Evolutionary conservation across 2,797 vertebrate genomes (phyloP), one percentile per base, ranked within the genome.

Genomic region (Leucoraja ocellata): DNA sequence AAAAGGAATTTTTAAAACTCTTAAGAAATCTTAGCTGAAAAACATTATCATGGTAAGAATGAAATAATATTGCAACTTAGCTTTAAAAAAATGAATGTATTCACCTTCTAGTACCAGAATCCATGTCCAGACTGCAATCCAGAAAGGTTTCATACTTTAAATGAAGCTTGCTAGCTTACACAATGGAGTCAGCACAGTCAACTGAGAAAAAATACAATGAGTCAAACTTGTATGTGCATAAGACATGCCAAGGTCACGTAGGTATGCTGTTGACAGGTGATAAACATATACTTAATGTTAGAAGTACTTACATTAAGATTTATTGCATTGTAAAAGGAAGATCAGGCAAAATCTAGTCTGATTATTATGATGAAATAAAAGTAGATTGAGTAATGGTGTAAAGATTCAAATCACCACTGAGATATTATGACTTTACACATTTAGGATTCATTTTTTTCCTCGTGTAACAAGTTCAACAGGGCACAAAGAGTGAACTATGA

Each of bases 61-160:
- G 13, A 63, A 86, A 14, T 61, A 63, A 86, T 11, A 10, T 86
- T 88, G n/a, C n/a, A 63, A 68, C 21, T 88, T 8, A 9, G 14
- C 61, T 88, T 88, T 65, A 54, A 68, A 63, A 36, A 32, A 88
- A 16, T 61, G 10, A 84, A 36, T 36, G 65, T 88, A 36, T 10
- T 88, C 63, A 88, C 84, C 84, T 88, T 88, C 63, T 88, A 88
- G 16, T 36, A 3, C 14, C n/a, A 88, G 63, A 36, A 68, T 63
- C 63, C 61, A 88, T 36, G n/a, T 68, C 84, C 84, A 88, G 83
- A 32, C 4, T 16, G 28, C 28, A 86, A 32, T 18, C 11, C 61
- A 86, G 84, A 10, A 68, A 68, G 23, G n/a, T 39, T 18, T 88
- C 84, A 88, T 88, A 36, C 32, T 88, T 63, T 32, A 23, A 21